Base-by-base conservation (phyloP, 2,888 invertebrate species). In the Drosophila buzzatii region DNA sequence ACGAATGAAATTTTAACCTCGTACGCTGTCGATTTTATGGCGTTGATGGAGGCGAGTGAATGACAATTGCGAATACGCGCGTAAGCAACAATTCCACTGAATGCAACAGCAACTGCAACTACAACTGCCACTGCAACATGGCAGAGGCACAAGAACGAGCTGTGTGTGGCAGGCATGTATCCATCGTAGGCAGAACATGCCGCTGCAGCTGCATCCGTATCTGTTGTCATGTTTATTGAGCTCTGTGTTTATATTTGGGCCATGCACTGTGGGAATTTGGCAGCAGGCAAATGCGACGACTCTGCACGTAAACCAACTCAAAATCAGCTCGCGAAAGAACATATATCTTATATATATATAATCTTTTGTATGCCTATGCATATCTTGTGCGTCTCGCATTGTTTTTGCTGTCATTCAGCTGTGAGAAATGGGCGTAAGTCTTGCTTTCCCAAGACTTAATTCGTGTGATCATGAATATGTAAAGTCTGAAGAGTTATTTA, bases 161-260 rank as follows among this genome's bases (percentile, higher is more conserved):
- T 41, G 27, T 61, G 72, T 37, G 71, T 42, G 75, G 72, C 72
- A 62, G 41, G 60, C 61, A 53, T 62, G 37, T n/a, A 35, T 57
- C 44, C 56, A 42, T 56, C 55, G 55, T 41, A 55, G 23, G 23
- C 23, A 12, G 12, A 18, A 31, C 44, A 18, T 49, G 41, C 35
- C 39, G n/a, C 9, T 65, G 44, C 39, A 23, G 45, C 27, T 39
- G 33, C 37, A 23, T 51, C 23, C 53, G 57, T 41, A n/a, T 60
- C 47, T 74, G 42, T 60, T 77, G 77, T 75, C 75, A 62, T 78
- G 78, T 78, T 78, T 78, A 78, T 78, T 78, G 78, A 78, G 78
- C 67, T 77, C 59, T 64, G 35, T 70, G 77, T 74, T 70, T 74
- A 74, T 78, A 78, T 78, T 78, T 78, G 78, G 78, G 78, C 75